These are phyloP conservation scores for Oligia strigilis DNA, from an alignment of 2,888 invertebrate genomes.

Conservation along the genomic window DNA sequence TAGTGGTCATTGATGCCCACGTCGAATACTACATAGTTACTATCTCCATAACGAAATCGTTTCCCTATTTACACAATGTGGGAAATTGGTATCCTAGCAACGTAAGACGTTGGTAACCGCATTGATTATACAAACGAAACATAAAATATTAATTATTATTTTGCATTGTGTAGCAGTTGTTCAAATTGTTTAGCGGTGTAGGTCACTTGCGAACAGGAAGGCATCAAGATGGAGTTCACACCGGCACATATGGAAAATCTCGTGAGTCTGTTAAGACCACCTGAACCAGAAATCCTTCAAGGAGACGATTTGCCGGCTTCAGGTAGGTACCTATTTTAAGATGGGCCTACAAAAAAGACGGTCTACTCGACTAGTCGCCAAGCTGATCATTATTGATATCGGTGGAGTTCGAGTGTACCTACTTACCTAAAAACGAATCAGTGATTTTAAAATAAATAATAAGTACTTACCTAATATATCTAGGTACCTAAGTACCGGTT, in stretches of 20 bases:
- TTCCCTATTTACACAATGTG: neutral
- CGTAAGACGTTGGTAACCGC: slow-evolving; percentile 18
- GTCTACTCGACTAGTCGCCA: neutral
- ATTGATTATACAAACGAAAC: slow-evolving; percentile 37
- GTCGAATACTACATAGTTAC: neutral
- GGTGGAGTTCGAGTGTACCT: neutral
- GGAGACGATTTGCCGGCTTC: slow-evolving; percentile 80
- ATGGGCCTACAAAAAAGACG: neutral
- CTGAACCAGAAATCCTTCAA: slow-evolving; percentile 86
- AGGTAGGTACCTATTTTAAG: slow-evolving; percentile 13
- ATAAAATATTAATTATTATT: neutral
- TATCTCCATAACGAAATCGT: neutral
- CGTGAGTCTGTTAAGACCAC: slow-evolving; percentile 79
- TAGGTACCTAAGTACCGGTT: too few species aligned
- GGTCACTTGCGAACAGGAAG: neutral
- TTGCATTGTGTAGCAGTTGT: slow-evolving; percentile 8
- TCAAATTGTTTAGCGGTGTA: neutral
- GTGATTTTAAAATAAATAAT: neutral
- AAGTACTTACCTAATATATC: neutral
- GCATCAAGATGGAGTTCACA: slow-evolving; percentile 75
- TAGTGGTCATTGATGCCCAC: too few species aligned
- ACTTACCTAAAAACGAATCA: neutral
- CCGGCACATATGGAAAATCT: slow-evolving; percentile 79
- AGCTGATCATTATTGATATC: neutral
- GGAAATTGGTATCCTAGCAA: neutral